Conservation (phyloP, 2,113 vertebrate species). For the Nyctereutes procyonoides region DNA sequence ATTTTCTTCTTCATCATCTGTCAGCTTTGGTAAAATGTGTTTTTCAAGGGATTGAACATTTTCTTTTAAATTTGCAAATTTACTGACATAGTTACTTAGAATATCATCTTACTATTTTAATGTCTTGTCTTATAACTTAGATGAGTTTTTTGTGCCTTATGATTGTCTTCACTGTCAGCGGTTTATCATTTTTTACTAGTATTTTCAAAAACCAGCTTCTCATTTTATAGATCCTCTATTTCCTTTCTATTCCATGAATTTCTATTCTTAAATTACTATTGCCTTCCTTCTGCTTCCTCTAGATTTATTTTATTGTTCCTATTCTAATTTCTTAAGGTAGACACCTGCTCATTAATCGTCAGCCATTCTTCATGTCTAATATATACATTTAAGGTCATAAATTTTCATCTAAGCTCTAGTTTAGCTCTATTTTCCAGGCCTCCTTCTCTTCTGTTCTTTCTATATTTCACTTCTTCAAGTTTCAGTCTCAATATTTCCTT, state of each 20-base stretch:
- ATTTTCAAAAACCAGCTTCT: neutral
- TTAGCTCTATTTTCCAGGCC: neutral
- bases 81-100: neutral
- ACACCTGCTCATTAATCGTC: neutral
- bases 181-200: neutral
- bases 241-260: slow-evolving; percentile 24
- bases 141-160: neutral
- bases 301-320: neutral
- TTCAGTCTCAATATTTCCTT: neutral
- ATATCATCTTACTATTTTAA: neutral
- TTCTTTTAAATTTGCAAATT: neutral
- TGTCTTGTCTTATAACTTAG: neutral
- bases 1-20: neutral
- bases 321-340: neutral
- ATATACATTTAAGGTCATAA: neutral
- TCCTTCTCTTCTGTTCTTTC: neutral
- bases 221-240: neutral
- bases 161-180: neutral
- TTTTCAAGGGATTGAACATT: neutral
- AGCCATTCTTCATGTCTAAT: neutral
- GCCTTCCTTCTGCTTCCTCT: neutral
- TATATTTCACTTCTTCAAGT: neutral
- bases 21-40: neutral
- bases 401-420: neutral
- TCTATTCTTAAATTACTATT: neutral